Conservation (phyloP, 2,113 vertebrate species). For the Ageneiosus marmoratus region DNA sequence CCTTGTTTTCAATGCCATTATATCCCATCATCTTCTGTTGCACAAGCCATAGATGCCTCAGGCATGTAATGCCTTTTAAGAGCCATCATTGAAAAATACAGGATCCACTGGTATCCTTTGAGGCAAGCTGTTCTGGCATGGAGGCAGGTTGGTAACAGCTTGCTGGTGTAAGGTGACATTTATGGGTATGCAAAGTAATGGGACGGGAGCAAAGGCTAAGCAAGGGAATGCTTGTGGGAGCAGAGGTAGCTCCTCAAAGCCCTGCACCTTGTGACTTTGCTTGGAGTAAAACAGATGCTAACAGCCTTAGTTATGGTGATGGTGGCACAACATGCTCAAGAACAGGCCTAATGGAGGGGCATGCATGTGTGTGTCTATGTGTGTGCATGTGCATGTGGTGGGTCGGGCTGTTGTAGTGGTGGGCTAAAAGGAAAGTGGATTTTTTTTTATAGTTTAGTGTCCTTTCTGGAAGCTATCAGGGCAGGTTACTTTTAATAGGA, state of each 20-base stretch:
- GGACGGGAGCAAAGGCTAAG: slow-evolving; percentile 58
- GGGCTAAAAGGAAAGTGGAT: slow-evolving; percentile 30
- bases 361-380: slow-evolving; percentile 18
- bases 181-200: slow-evolving; percentile 84
- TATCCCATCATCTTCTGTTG: slow-evolving; percentile 68
- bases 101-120: slow-evolving; percentile 85
- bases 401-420: neutral
- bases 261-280: slow-evolving; percentile 67
- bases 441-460: slow-evolving; percentile 35
- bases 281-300: slow-evolving; percentile 68
- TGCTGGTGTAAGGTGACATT: slow-evolving; percentile 90
- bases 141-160: slow-evolving; percentile 83
- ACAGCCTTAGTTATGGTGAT: slow-evolving; percentile 61
- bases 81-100: slow-evolving; percentile 81
- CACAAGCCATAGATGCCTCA: slow-evolving; percentile 74
- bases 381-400: neutral
- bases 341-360: slow-evolving; percentile 40
- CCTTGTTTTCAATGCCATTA: slow-evolving; percentile 61
- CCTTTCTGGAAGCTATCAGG: slow-evolving; percentile 49
- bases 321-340: slow-evolving; percentile 47
- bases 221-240: slow-evolving; percentile 62
- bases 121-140: slow-evolving; percentile 83
- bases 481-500: slow-evolving; percentile 55
- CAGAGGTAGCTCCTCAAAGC: slow-evolving; percentile 61
- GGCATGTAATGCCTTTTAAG: slow-evolving; percentile 88